These are phyloP conservation scores for Lates calcarifer DNA, from an alignment of 2,113 vertebrate genomes.

Conservation along the genomic window DNA sequence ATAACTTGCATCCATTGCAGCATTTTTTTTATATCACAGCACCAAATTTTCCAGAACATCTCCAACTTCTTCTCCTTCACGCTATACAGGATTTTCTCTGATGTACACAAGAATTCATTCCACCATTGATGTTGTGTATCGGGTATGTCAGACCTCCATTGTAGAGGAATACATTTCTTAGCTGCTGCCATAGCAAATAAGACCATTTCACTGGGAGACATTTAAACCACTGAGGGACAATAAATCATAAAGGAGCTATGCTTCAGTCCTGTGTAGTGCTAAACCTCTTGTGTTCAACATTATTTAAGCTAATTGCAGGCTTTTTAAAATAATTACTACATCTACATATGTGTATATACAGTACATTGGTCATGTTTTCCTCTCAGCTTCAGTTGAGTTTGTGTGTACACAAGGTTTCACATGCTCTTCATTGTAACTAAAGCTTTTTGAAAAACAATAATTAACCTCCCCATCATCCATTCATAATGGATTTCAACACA, in stretches of 20 bases:
- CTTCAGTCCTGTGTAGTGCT: too few species aligned
- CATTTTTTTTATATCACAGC: too few species aligned
- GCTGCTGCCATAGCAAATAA: not conserved
- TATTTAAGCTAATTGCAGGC: not conserved
- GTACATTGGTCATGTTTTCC: not conserved
- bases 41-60: too few species aligned
- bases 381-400: not conserved
- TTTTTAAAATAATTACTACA: not conserved
- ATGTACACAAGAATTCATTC: too few species aligned
- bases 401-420: not conserved
- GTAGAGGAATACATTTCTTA: too few species aligned
- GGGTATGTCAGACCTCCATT: too few species aligned
- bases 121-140: too few species aligned
- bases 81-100: too few species aligned
- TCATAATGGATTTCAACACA: not conserved
- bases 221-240: not conserved
- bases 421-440: not conserved
- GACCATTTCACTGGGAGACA: not conserved
- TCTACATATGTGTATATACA: too few species aligned
- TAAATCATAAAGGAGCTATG: not conserved
- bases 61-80: too few species aligned
- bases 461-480: not conserved
- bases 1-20: too few species aligned
- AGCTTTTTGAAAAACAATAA: not conserved
- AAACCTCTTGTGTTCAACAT: too few species aligned